Evolutionary conservation across 2,797 vertebrate genomes (phyloP).

Genomic region (Margarornis squamiger): DNA sequence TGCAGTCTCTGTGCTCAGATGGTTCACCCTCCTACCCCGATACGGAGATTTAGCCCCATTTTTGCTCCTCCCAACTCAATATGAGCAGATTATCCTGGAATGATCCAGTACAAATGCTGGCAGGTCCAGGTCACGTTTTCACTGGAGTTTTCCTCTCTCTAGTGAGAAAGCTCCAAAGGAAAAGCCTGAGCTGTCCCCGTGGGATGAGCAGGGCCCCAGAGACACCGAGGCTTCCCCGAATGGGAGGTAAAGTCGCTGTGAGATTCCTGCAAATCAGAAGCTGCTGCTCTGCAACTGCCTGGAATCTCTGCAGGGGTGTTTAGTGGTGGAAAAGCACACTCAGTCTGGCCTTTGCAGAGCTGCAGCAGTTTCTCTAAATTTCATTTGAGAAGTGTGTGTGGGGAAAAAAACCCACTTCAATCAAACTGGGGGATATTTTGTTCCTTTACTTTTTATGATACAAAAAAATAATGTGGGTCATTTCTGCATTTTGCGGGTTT

Average conservation of each 20-base stretch:
- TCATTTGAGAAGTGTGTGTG: background rate
- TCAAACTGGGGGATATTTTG: background rate
- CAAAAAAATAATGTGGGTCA: background rate
- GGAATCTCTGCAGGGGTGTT: background rate
- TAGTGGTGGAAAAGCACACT: background rate
- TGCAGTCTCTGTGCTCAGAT: fast-evolving
- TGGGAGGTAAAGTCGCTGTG: constrained; percentile 20
- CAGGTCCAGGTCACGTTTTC: background rate
- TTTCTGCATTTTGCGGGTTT: background rate
- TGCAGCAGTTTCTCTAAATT: background rate
- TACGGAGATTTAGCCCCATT: fast-evolving
- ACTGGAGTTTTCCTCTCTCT: background rate
- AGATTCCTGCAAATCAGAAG: background rate
- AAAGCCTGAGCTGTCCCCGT: background rate
- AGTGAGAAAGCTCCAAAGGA: constrained; percentile 1
- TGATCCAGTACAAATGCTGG: background rate
- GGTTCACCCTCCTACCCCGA: background rate
- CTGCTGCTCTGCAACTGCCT: background rate
- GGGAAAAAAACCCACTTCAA: background rate
- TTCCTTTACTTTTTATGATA: background rate
- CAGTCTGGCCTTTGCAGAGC: background rate
- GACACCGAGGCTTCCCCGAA: background rate
- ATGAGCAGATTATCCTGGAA: background rate
- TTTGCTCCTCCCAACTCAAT: background rate
- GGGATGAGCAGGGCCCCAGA: background rate